These are phyloP conservation scores for Sphaerophoria rueppellii DNA, from an alignment of 2,888 invertebrate species.

Conservation along the genomic window DNA sequence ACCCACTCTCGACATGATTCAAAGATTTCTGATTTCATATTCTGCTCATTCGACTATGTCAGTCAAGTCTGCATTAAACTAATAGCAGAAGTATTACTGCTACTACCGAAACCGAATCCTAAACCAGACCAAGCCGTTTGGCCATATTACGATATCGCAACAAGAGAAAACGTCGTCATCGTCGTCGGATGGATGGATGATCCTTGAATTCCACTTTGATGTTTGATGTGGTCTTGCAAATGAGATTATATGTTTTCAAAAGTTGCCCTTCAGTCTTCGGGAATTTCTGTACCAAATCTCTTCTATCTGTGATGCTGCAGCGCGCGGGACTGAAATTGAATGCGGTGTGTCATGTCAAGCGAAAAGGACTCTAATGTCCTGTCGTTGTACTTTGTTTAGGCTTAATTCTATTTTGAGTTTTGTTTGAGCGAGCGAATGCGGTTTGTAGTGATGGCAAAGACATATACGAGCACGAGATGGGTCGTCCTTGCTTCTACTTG, in stretches of 20 bases:
- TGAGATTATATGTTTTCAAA: constrained; percentile 73
- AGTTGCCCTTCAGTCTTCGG: constrained; percentile 67
- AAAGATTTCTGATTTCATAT: constrained; percentile 67
- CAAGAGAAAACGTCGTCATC: constrained; percentile 32
- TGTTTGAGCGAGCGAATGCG: constrained; percentile 59
- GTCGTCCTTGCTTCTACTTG: constrained; percentile 29
- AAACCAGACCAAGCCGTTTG: constrained; percentile 25
- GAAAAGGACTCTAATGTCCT: constrained; percentile 74
- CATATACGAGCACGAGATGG: constrained; percentile 27
- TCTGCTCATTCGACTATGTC: constrained; percentile 63
- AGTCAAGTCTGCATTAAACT: constrained; percentile 40
- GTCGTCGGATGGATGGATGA: constrained; percentile 63
- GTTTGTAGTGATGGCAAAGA: constrained; percentile 11
- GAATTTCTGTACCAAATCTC: constrained; percentile 64
- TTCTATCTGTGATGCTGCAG: constrained; percentile 34
- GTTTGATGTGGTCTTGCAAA: constrained; percentile 73
- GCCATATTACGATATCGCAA: constrained; percentile 54
- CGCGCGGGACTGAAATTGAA: constrained; percentile 1
- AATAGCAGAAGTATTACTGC: constrained; percentile 35
- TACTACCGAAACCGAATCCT: constrained; percentile 9
- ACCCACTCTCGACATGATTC: constrained; percentile 37
- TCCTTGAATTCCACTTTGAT: constrained; percentile 73
- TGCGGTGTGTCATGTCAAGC: constrained; percentile 71
- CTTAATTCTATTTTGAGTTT: constrained; percentile 73
- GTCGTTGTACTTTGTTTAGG: constrained; percentile 71